A percentile compares a stretch with the other conserved stretches of the same genome.
These are phyloP conservation scores for Aythya baeri DNA, from an alignment of 2,113 vertebrate genomes.

Conservation along the genomic window DNA sequence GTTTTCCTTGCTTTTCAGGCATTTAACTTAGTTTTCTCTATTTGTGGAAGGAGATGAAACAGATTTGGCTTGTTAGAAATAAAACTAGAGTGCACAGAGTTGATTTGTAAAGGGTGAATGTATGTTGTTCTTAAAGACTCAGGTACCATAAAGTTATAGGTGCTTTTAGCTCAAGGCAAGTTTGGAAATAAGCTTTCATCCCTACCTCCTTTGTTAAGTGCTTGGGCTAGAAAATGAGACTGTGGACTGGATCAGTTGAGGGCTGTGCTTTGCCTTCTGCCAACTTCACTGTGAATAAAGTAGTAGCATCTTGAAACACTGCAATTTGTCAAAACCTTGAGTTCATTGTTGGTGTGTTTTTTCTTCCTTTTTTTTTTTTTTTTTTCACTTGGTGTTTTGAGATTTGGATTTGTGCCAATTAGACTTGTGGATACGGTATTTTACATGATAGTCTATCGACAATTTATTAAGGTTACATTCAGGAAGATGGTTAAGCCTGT, in stretches of 20 bases:
- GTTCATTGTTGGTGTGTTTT: background rate
- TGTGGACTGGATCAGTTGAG: background rate
- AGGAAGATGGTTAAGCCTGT: background rate
- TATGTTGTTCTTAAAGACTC: background rate
- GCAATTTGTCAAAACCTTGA: background rate
- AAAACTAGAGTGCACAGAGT: background rate
- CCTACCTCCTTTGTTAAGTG: background rate
- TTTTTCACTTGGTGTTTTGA: background rate
- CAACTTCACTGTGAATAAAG: background rate
- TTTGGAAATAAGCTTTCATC: background rate
- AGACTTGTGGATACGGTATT: background rate
- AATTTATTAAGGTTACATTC: background rate
- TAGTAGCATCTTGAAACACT: background rate
- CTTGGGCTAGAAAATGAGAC: background rate
- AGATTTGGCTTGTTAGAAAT: background rate
- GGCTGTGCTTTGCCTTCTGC: background rate
- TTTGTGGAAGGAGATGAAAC: background rate
- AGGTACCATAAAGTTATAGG: background rate
- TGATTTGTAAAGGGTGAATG: background rate
- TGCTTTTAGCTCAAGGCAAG: background rate
- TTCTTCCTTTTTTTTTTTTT: background rate
- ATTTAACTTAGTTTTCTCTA: background rate
- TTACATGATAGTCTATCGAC: background rate
- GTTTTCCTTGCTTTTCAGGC: background rate
- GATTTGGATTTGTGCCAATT: background rate